A percentile compares a stretch with the other conserved stretches of the same genome.
These are phyloP conservation scores for Drosophila colorata DNA, from an alignment of 2,888 invertebrate species.

Conservation along the genomic window DNA sequence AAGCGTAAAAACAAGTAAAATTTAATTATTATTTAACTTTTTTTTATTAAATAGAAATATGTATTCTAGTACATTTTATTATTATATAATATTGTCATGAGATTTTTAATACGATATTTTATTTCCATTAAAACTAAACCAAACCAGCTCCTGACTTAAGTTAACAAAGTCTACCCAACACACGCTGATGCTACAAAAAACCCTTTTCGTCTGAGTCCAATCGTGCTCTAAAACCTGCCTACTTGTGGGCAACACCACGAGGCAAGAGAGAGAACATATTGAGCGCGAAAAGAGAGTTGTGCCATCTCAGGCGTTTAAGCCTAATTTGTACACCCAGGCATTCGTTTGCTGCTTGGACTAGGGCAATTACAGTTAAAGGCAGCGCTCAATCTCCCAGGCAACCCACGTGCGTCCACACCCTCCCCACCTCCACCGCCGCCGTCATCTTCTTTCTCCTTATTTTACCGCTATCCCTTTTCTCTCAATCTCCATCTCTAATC, in stretches of 20 bases:
- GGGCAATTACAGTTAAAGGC: conserved; percentile 77
- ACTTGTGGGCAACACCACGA: conserved; percentile 9
- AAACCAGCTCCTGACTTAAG: background rate
- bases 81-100: too few species aligned
- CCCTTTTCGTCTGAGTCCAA: conserved; percentile 11
- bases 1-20: background rate
- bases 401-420: conserved; percentile 17
- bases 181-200: background rate
- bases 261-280: background rate
- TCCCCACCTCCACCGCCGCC: background rate
- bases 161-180: conserved; percentile 16
- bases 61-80: too few species aligned
- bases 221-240: conserved; percentile 11
- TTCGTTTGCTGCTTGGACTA: conserved; percentile 21
- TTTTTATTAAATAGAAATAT: too few species aligned
- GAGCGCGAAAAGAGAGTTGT: conserved; percentile 6
- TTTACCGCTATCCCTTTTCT: conserved; percentile 8
- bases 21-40: background rate
- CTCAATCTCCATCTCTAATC: conserved; percentile 57
- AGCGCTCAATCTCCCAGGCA: conserved; percentile 26
- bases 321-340: conserved; percentile 62
- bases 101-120: too few species aligned
- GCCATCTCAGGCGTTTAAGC: conserved; percentile 58
- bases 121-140: too few species aligned
- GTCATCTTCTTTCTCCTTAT: background rate